Evolutionary conservation across 1,140 invertebrate species (phyloP), one percentile per base, ranked within the genome.

Genomic region (Myzus persicae): DNA sequence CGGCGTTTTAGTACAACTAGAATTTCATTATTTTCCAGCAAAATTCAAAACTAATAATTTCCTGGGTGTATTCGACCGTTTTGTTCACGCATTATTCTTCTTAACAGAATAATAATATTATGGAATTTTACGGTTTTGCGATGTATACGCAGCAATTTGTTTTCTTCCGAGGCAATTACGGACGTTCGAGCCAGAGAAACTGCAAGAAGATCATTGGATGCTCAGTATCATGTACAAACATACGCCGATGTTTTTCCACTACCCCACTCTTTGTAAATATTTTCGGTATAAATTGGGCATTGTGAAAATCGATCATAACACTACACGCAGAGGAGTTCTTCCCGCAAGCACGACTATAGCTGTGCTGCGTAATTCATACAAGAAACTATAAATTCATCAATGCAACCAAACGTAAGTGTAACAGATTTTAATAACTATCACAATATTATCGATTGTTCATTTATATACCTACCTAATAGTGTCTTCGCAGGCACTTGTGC

Each of bases 241-340:
- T 48, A 9, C 31, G 14, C 7, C 20, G 82, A 84, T 40, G 24
- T 51, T 48, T 89, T 48, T 38, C 42, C 46, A 38, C 36, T 3
- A n/a, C 48, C 48, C 88, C 88, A 89, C 88, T 54, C 46, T 40
- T 38, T 26, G 24, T 26, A 31, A 54, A 89, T 54, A 36, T 24
- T 89, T 54, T 31, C 48, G 36, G 36, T 89, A 89, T 89, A 89
- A 89, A 89, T 89, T 38, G 24, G 22, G 36, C 46, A 14, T 89
- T 11, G 88, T 40, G 88, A 54, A 89, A 89, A 89, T 89, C 36
- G 9, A 26, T 38, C 48, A 22, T 8, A 14, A 54, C 88, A 89
- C 88, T 89, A 22, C 36, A 89, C 88, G 5, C 36, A 36, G 44
- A 51, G n/a, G 31, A 46, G 48, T 54, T 40, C 48, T 26, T 54